Percentiles rank a stretch among this genome's conserved stretches.
Conservation (phyloP, 2,113 vertebrate species). For the Apteryx mantelli region DNA sequence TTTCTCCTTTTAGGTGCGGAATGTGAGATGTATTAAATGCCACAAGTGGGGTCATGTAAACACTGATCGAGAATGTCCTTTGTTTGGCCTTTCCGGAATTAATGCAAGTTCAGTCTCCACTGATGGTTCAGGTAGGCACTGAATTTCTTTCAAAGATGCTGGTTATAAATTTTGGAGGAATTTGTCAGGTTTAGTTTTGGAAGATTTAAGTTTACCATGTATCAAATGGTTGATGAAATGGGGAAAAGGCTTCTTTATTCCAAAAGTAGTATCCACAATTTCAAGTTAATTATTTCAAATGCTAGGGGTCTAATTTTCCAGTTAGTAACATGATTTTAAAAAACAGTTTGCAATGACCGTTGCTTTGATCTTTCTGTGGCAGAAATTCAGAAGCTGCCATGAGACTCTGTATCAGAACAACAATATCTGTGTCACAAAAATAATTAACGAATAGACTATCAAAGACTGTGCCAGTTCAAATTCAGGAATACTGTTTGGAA, state of each 20-base stretch:
- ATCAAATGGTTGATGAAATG: not conserved
- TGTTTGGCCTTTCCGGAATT: constrained; percentile 98
- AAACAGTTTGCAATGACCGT: not conserved
- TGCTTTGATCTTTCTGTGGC: not conserved
- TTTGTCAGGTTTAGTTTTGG: not conserved
- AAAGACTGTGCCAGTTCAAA: not conserved
- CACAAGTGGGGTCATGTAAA: constrained; percentile 99
- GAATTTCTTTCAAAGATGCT: not conserved
- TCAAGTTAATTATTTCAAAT: not conserved
- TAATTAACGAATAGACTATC: not conserved
- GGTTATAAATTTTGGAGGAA: not conserved
- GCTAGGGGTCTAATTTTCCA: not conserved
- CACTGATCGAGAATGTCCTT: constrained; percentile 96
- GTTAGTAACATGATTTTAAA: not conserved
- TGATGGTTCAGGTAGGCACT: constrained; percentile 88
- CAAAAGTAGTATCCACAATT: not conserved
- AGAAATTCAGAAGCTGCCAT: not conserved
- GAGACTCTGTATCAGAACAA: not conserved
- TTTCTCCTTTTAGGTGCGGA: constrained; percentile 85
- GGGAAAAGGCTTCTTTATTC: not conserved
- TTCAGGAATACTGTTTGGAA: not conserved
- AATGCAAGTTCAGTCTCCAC: constrained; percentile 91
- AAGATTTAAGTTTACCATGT: not conserved
- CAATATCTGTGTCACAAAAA: not conserved
- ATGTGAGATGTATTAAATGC: constrained; percentile 98